Conservation (phyloP, 1,140 invertebrate species). For the Brachystomella parvula region DNA sequence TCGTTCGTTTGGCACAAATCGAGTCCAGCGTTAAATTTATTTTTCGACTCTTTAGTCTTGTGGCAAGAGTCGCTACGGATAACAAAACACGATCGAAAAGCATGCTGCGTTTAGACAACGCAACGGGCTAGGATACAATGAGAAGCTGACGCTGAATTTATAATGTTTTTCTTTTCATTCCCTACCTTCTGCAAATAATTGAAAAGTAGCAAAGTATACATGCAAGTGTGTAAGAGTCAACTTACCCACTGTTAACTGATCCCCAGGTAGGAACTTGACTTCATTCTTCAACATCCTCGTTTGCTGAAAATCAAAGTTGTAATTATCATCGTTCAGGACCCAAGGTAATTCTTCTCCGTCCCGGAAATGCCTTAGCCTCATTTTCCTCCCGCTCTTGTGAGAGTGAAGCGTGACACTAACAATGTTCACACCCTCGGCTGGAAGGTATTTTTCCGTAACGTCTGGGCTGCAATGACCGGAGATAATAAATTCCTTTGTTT, state of each 20-base stretch:
- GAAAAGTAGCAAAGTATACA: neutral
- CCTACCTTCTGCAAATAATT: neutral
- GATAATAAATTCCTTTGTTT: neutral
- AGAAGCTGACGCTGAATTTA: too few relatives aligned
- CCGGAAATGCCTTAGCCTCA: conserved; percentile 54
- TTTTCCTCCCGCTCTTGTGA: conserved; percentile 16
- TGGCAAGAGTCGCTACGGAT: too few relatives aligned
- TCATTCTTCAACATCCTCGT: conserved; percentile 54
- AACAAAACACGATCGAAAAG: too few relatives aligned
- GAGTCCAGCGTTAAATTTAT: too few relatives aligned
- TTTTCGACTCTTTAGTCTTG: too few relatives aligned
- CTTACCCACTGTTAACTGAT: conserved; percentile 23
- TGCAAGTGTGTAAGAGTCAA: neutral
- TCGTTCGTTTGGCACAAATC: too few relatives aligned
- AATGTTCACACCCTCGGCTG: conserved; percentile 18
- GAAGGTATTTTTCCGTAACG: conserved; percentile 18
- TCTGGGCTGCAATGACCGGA: conserved; percentile 20
- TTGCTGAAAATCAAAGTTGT: conserved; percentile 61
- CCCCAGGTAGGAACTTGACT: conserved; percentile 45
- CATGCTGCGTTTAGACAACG: too few relatives aligned
- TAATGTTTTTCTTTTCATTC: too few relatives aligned
- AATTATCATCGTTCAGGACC: conserved; percentile 57
- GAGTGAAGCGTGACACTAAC: conserved; percentile 27
- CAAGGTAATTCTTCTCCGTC: conserved; percentile 54
- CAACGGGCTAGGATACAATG: too few relatives aligned